phyloP scores from a whole-genome alignment of 1,140 invertebrate genomes.

The Archegozetes longisetosus region DNA sequence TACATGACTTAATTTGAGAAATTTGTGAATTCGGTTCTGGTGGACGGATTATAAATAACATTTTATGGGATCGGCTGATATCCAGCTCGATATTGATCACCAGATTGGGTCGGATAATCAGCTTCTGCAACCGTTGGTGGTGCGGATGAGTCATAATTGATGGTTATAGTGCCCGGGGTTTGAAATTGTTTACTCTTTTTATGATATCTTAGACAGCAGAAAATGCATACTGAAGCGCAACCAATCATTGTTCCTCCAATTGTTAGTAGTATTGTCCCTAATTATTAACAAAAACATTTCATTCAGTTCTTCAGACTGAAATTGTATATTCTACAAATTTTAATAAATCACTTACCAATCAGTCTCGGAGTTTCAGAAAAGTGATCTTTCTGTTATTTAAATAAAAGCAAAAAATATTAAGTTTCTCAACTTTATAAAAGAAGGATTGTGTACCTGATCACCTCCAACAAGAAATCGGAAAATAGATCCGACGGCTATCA shows the following conservation, averaged over 20 bases:
- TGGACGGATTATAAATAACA: not conserved
- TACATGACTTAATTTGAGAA: too few relatives aligned
- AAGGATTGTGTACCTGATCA: too few relatives aligned
- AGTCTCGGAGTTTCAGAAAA: not conserved
- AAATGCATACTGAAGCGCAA: not conserved
- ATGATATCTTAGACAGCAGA: not conserved
- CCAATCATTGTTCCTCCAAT: not conserved
- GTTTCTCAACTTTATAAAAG: too few relatives aligned
- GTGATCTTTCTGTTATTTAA: not conserved
- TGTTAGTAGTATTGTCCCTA: too few relatives aligned
- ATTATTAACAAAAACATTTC: too few relatives aligned
- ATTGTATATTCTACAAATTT: not conserved
- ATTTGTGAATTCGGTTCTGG: too few relatives aligned
- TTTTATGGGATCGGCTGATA: not conserved
- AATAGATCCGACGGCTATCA: not conserved
- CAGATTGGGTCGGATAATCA: not conserved
- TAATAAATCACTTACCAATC: not conserved
- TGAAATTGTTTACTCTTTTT: not conserved
- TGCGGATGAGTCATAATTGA: too few relatives aligned
- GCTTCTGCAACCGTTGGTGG: not conserved
- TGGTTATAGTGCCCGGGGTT: too few relatives aligned
- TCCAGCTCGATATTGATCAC: not conserved
- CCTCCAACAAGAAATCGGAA: not conserved
- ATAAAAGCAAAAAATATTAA: too few relatives aligned
- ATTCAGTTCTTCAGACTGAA: too few relatives aligned